These are phyloP conservation scores for Sphaerodactylus townsendi DNA, from an alignment of 2,113 vertebrate species.

Conservation along the genomic window DNA sequence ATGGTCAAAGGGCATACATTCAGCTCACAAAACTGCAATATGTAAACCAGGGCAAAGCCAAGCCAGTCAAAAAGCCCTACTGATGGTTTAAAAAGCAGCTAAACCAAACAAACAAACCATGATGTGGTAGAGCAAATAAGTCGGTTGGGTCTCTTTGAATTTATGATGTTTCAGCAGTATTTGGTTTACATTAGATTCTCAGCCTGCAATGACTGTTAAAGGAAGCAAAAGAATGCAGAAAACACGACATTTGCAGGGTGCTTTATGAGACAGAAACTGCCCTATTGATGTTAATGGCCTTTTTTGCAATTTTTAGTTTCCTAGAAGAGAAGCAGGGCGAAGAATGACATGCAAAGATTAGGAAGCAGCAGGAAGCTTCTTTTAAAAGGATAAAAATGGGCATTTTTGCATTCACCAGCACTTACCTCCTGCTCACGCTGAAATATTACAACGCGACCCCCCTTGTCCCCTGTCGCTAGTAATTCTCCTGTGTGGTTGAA, in stretches of 20 bases:
- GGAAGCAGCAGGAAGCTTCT: constrained; percentile 65
- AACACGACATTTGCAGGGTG: background rate
- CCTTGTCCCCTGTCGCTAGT: constrained; percentile 98
- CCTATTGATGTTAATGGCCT: constrained; percentile 44
- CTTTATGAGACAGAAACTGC: constrained; percentile 14
- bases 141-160: background rate
- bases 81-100: background rate
- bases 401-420: constrained; percentile 65
- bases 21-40: background rate
- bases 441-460: constrained; percentile 98
- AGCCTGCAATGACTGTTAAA: background rate
- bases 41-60: background rate
- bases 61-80: background rate
- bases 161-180: rapidly evolving
- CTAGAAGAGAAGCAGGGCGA: constrained; percentile 53
- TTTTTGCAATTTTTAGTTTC: constrained; percentile 48
- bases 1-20: background rate
- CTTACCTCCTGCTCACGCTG: constrained; percentile 98
- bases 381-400: constrained; percentile 69
- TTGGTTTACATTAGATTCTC: background rate
- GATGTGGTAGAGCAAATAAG: background rate
- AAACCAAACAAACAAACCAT: background rate
- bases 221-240: background rate
- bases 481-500: constrained; percentile 99
- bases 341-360: constrained; percentile 65